These are phyloP conservation scores for Hydrophis major DNA, from an alignment of 2,797 vertebrate genomes.

Conservation along the genomic window DNA sequence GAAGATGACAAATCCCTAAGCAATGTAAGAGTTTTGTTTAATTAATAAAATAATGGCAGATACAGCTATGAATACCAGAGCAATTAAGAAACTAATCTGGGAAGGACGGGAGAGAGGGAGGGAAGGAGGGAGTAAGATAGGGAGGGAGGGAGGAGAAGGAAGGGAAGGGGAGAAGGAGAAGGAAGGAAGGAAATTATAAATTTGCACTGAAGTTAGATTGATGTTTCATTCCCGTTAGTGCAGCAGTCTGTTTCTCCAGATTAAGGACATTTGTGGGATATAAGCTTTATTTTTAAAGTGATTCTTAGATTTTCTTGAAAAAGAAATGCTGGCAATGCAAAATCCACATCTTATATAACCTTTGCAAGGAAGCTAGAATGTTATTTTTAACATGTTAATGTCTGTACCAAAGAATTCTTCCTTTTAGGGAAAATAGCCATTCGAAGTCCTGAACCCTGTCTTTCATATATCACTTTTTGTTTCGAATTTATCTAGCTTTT, in stretches of 20 bases:
- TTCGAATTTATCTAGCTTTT: conserved; percentile 57
- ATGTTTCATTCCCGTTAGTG: background rate
- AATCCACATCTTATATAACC: background rate
- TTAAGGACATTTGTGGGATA: conserved; percentile 48
- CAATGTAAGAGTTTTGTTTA: background rate
- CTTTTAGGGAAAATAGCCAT: conserved; percentile 27
- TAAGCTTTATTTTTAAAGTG: conserved; percentile 62
- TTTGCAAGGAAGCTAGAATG: conserved; percentile 18
- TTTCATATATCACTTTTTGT: conserved; percentile 25
- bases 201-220: background rate
- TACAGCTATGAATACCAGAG: background rate
- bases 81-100: background rate
- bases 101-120: background rate
- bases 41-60: background rate
- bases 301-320: conserved; percentile 55
- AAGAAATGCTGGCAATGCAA: conserved; percentile 40
- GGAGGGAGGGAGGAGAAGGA: background rate
- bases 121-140: background rate
- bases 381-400: conserved; percentile 48
- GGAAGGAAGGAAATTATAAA: background rate
- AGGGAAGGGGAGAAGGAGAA: background rate
- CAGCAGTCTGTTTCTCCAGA: conserved; percentile 48
- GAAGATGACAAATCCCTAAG: background rate
- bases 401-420: conserved; percentile 39
- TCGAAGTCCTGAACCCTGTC: conserved; percentile 21